phyloP scores from a whole-genome alignment of 1,140 invertebrate genomes.

The Periplaneta americana region DNA sequence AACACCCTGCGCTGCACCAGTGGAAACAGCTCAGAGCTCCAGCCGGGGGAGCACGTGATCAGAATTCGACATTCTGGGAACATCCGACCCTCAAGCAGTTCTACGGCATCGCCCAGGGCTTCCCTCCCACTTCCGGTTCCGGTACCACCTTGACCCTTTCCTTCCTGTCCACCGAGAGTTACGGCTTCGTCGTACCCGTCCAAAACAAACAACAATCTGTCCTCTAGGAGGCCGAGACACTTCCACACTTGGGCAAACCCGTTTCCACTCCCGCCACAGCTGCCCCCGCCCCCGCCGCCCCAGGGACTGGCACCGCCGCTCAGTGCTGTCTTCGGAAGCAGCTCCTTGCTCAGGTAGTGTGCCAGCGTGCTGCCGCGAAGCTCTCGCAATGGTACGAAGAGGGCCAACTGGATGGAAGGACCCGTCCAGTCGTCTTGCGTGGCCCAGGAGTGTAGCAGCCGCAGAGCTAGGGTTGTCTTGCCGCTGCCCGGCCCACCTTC shows the following conservation, averaged over 20 bases:
- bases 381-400: conserved; percentile 47
- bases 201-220: conserved; percentile 45
- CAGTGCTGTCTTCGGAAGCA: conserved; percentile 38
- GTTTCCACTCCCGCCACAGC: conserved; percentile 27
- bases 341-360: conserved; percentile 42
- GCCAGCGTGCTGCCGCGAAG: conserved; percentile 38
- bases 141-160: background rate
- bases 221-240: conserved; percentile 37
- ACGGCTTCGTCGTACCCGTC: conserved; percentile 48
- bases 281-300: conserved; percentile 3
- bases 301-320: conserved; percentile 23
- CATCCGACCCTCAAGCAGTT: conserved; percentile 43
- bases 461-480: conserved; percentile 44
- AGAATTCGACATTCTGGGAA: conserved; percentile 48
- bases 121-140: conserved; percentile 28
- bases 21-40: conserved; percentile 34
- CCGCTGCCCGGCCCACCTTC: conserved; percentile 48
- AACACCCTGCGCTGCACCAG: conserved; percentile 41
- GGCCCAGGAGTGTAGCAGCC: conserved; percentile 48
- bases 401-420: conserved; percentile 35
- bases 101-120: conserved; percentile 38
- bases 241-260: conserved; percentile 31
- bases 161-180: conserved; percentile 15
- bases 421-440: conserved; percentile 37
- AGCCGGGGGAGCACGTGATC: conserved; percentile 41